Evolutionary conservation across 2,113 vertebrate species (phyloP), one percentile per base, ranked within the genome.

Genomic region (Syngnathus typhle): DNA sequence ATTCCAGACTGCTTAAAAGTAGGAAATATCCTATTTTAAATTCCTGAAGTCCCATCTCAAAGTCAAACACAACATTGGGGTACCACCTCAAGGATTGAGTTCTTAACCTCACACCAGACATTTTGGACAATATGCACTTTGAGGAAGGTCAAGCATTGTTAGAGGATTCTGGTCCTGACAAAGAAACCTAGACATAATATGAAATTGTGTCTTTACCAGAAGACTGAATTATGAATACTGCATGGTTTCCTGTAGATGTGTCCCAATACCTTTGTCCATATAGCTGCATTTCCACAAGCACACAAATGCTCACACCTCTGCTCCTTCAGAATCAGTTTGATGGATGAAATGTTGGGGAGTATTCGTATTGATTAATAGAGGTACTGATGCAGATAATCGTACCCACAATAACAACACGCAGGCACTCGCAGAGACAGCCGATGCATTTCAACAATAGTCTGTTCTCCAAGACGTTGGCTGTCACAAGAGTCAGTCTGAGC

Each of bases 281-380:
- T n/a, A n/a, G 19, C 19, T 60, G 44, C 79, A 71, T 79, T 79
- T 80, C 60, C 60, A 72, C 64, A 51, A 46, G 65, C 27, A 69
- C 47, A 61, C n/a, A 56, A n/a, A 23, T 52, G 38, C 58, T 67
- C 58, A 61, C 49, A 38, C 55, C 82, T 81, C 69, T 75, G 73
- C 76, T 83, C 72, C 70, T 80, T 83, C 74, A 71, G 74, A 80
- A 84, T 88, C 86, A 87, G 78, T 84, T 73, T 87, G 86, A 89
- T 86, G 82, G 87, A 88, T 90, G 69, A 61, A 78, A 88, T 87
- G 88, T 88, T 81, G 79, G 59, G 59, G 70, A 69, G 73, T 82
- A 79, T 87, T 85, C 78, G n/a, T 41, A 81, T 79, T 84, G 83
- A 88, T 84, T 77, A 81, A 90, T 88, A 84, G 81, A 78, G 56